Evolutionary conservation across 2,113 vertebrate species (phyloP).

Genomic region (Pipa parva): DNA sequence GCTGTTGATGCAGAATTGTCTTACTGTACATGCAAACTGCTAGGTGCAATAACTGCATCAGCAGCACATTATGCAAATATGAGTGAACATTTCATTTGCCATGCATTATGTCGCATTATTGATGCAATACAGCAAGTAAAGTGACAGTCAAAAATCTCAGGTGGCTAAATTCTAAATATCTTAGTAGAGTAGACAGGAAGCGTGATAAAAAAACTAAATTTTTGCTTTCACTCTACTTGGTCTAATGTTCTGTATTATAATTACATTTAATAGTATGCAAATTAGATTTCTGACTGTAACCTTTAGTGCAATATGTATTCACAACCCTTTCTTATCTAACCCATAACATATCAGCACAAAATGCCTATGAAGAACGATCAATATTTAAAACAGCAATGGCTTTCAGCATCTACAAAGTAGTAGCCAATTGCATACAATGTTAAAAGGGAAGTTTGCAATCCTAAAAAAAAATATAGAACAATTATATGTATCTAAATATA

Average conservation of each 20-base stretch:
- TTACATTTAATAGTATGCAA: not conserved
- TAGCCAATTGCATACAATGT: too few species aligned
- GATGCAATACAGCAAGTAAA: not conserved
- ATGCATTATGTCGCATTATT: not conserved
- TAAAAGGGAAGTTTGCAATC: too few species aligned
- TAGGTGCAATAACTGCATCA: not conserved
- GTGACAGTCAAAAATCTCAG: constrained; percentile 1
- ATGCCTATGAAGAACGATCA: too few species aligned
- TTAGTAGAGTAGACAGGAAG: not conserved
- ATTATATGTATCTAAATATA: too few species aligned
- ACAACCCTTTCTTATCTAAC: not conserved
- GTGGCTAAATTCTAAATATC: not conserved
- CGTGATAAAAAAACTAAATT: not conserved
- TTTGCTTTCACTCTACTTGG: too few species aligned
- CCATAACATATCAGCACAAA: too few species aligned
- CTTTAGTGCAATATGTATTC: not conserved
- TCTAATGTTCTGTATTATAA: not conserved
- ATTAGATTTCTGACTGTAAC: not conserved
- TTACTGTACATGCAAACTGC: not conserved
- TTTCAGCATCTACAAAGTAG: too few species aligned
- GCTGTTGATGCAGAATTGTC: not conserved
- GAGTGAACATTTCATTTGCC: not conserved
- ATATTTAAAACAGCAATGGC: too few species aligned
- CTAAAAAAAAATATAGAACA: too few species aligned
- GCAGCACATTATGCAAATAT: not conserved